Percentiles rank a stretch among this genome's conserved stretches.
These are phyloP conservation scores for Marmota flaviventris DNA, from an alignment of 2,113 vertebrate genomes.

Conservation along the genomic window DNA sequence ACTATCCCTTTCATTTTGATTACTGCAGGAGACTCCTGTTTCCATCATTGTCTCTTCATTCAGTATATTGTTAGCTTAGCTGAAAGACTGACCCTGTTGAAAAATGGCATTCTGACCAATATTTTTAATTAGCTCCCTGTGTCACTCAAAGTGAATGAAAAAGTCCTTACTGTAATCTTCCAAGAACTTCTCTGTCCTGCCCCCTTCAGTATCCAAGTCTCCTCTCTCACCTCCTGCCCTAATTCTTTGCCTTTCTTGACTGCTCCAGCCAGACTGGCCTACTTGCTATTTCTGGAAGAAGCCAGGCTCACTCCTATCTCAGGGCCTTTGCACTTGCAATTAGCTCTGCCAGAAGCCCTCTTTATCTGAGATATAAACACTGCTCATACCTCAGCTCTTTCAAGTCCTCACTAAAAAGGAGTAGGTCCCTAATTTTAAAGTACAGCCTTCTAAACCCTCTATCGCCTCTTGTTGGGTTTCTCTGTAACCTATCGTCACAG, in stretches of 20 bases:
- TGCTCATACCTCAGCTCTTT: neutral
- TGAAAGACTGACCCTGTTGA: neutral
- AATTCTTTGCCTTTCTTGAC: neutral
- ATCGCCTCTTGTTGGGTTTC: neutral
- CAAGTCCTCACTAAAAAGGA: neutral
- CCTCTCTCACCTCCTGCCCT: neutral
- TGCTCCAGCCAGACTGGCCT: neutral
- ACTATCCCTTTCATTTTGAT: neutral
- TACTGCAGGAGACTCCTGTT: neutral
- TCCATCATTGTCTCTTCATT: neutral
- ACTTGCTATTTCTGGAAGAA: constrained; percentile 6
- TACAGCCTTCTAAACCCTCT: neutral
- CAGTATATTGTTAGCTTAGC: neutral
- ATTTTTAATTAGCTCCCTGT: neutral
- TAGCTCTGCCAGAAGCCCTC: neutral
- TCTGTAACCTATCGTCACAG: neutral
- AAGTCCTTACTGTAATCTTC: neutral
- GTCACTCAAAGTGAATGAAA: neutral
- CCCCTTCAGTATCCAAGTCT: neutral
- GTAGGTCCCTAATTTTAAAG: neutral
- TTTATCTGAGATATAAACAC: neutral
- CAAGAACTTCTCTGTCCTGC: neutral
- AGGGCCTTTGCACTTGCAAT: neutral
- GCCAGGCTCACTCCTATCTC: neutral
- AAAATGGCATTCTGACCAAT: neutral